Evolutionary conservation across 2,113 vertebrate genomes (phyloP).

Genomic region (Lonchura striata): DNA sequence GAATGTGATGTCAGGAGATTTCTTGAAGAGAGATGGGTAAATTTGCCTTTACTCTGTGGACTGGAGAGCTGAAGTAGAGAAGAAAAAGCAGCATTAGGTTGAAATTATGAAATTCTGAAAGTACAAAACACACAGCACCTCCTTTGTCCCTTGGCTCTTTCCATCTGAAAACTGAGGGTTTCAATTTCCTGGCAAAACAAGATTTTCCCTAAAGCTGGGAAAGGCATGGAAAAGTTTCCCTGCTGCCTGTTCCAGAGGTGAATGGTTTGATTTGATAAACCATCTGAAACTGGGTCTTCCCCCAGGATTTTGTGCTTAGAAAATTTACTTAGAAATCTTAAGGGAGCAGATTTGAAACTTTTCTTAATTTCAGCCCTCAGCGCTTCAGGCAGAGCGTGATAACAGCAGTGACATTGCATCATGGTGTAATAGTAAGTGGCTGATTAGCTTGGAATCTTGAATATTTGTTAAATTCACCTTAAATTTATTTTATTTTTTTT

Average conservation of each 20-base stretch:
- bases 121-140: neutral
- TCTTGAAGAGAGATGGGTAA: neutral
- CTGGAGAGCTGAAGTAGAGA: neutral
- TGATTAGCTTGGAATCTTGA: neutral
- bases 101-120: neutral
- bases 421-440: neutral
- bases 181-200: neutral
- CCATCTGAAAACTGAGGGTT: neutral
- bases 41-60: neutral
- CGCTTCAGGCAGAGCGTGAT: neutral
- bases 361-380: neutral
- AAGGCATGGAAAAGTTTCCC: neutral
- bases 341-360: neutral
- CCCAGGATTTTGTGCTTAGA: neutral
- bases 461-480: neutral
- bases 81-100: neutral
- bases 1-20: neutral
- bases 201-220: neutral
- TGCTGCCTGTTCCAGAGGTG: neutral
- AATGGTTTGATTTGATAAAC: neutral
- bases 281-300: neutral
- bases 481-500: neutral
- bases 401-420: neutral
- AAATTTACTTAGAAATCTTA: neutral
- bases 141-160: neutral